These are phyloP conservation scores for Bombylius major DNA, from an alignment of 2,888 invertebrate genomes.

Conservation along the genomic window DNA sequence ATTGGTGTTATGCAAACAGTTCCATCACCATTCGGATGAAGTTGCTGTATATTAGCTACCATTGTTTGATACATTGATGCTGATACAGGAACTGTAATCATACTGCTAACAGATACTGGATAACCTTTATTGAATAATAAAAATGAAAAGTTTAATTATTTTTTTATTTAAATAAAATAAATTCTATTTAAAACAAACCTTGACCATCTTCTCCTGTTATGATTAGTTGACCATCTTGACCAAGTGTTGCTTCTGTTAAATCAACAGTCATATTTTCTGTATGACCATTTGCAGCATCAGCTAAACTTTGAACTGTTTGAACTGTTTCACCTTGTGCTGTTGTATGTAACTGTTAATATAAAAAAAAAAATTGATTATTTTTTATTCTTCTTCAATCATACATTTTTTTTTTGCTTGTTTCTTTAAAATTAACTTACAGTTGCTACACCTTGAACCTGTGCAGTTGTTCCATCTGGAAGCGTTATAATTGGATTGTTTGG, in stretches of 20 bases:
- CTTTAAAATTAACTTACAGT: constrained; percentile 22
- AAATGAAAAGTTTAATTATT: not conserved
- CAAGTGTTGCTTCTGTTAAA: constrained; percentile 81
- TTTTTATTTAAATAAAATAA: not conserved
- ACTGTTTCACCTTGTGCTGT: constrained; percentile 44
- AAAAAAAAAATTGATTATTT: constrained; percentile 5
- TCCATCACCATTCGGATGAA: constrained; percentile 60
- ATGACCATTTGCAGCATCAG: constrained; percentile 54
- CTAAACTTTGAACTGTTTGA: constrained; percentile 56
- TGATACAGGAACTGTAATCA: constrained; percentile 90
- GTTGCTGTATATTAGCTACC: constrained; percentile 76
- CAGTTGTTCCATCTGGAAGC: constrained; percentile 88
- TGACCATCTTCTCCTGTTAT: constrained; percentile 91
- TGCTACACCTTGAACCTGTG: constrained; percentile 67
- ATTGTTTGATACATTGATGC: constrained; percentile 94
- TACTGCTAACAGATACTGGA: constrained; percentile 79
- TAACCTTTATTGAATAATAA: constrained; percentile 24
- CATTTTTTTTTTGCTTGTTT: not conserved
- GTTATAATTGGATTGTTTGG: constrained; percentile 90
- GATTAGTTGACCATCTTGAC: constrained; percentile 88
- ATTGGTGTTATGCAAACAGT: constrained; percentile 74
- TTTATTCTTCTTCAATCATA: too few species aligned
- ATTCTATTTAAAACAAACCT: constrained; percentile 35
- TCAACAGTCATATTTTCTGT: constrained; percentile 74
- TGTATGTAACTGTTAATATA: constrained; percentile 44